Percentiles rank a stretch among this genome's conserved stretches.
Evolutionary conservation across 1,140 invertebrate species (phyloP).

Genomic region (Ceratina calcarata): DNA sequence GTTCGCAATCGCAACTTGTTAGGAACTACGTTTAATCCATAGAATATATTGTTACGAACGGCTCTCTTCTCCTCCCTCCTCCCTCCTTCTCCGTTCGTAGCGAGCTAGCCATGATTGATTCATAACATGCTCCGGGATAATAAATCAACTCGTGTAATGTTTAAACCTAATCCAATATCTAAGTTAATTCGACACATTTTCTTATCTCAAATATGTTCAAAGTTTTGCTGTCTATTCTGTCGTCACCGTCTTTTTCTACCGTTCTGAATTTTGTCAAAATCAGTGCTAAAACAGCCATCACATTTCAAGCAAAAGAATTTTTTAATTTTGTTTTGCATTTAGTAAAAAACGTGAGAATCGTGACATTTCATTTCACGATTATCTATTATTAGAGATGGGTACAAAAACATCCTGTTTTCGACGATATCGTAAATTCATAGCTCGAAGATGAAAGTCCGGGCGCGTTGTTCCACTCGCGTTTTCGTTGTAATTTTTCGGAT

Average conservation of each 20-base stretch:
- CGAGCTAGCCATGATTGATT: constrained; percentile 18
- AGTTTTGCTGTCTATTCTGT: no score
- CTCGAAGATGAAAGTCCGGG: not conserved
- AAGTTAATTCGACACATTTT: no score
- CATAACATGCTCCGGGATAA: not conserved
- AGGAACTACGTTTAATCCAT: constrained; percentile 1
- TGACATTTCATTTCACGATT: not conserved
- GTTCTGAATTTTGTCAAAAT: no score
- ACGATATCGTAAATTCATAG: not conserved
- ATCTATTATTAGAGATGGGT: not conserved
- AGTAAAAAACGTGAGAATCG: not conserved
- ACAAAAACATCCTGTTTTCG: not conserved
- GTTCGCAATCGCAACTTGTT: constrained; percentile 12
- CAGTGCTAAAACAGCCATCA: not conserved
- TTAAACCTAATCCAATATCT: constrained; percentile 2
- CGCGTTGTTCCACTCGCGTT: not conserved
- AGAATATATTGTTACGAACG: not conserved
- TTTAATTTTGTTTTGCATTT: no score
- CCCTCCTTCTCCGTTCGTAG: not conserved
- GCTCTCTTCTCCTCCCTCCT: not conserved
- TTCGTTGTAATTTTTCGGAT: not conserved
- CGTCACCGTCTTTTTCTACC: no score
- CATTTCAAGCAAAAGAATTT: not conserved
- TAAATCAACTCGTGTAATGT: constrained; percentile 25
- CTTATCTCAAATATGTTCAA: not conserved